Evolutionary conservation across 2,888 invertebrate genomes (phyloP), one percentile per base, ranked within the genome.

Genomic region (Scaptomyza cyrtandrae): DNA sequence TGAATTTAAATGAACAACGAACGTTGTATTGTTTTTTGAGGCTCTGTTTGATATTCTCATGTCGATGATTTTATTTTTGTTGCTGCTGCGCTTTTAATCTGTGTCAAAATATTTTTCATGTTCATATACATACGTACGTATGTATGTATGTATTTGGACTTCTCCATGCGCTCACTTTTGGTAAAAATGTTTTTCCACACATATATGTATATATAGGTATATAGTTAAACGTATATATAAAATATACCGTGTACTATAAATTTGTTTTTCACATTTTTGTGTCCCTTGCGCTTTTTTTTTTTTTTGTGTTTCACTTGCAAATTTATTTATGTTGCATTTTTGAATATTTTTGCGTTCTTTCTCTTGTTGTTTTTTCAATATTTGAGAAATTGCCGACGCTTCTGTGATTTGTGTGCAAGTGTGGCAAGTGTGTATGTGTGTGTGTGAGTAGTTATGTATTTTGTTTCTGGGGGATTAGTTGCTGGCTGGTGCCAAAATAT

Each of bases 1-100:
- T 80, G 83, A 80, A 81, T 81, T 83, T 80, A 81, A 80, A 83
- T 81, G 84, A 81, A 83, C 68, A 80, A 68, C 64, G 71, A 80
- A 68, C 64, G 71, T 60, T 68, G 80, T 53, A 71, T 72, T 80
- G 79, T 80, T 70, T 70, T 70, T 59, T 72, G 80, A 66, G 71
- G 76, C 75, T 75, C 55, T 63, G 60, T 52, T 63, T 59, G 48
- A 24, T 39, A 46, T 49, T 13, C 33, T 59, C 46, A 37, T 65
- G 55, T 53, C 58, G 56, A 60, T 65, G 46, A 14, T 67, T 11
- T n/a, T 45, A 29, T 41, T 62, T 41, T 29, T 44, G 35, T 59
- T 62, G 69, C 29, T 59, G 58, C 61, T 62, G 64, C 62, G 66
- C 77, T 83, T 83, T 83, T 81, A 83, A 81, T 81, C 84, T 81